Evolutionary conservation across 2,888 invertebrate species (phyloP), one percentile per base, ranked within the genome.

Genomic region (Nymphalis urticae): DNA sequence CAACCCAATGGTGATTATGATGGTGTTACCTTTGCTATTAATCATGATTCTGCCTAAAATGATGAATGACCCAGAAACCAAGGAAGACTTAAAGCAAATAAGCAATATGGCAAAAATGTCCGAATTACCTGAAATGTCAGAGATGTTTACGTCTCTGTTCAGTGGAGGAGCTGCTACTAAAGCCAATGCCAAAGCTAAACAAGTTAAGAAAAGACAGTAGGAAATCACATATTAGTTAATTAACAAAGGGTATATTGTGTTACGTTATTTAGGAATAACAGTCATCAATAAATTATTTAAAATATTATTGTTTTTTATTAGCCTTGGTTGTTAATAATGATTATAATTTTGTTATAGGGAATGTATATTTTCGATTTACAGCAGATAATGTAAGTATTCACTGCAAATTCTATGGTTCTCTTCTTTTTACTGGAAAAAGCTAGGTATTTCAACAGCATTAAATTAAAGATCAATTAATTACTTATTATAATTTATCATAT

Each of bases 1-100:
- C 87, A 98, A 97, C 87, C 99, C 99, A 2, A 99, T 99, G 98
- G 97, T 99, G 7, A 94, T 99, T 72, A 99, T 99, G 97, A 99
- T 99, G 98, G 95, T 99, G 27, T 85, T 99, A 73, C 99, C 99
- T 0, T 90, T 99, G 47, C 83, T 98, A 6, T 92, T 99, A 8
- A 96, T 99, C 77, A 96, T 98, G 95, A 94, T 99, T 72, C 88
- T 99, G 79, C 98, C 99, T 0, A 98, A 98, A 87, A 96, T 99
- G 95, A 97, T 99, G 96, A 98, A 98, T 82, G 99, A 99, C 89
- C 98, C 99, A 6, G 98, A 99, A 86, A 97, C 99, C 2, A 97
- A 98, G 83, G 98, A 98, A 89, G 98, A 98, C 89, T 95, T 98
- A 93, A 97, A 98, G 88, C 98, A 98, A 83, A 94, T 97, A 62